Evolutionary conservation across 2,797 vertebrate species (phyloP).

Genomic region (Lates japonicus): DNA sequence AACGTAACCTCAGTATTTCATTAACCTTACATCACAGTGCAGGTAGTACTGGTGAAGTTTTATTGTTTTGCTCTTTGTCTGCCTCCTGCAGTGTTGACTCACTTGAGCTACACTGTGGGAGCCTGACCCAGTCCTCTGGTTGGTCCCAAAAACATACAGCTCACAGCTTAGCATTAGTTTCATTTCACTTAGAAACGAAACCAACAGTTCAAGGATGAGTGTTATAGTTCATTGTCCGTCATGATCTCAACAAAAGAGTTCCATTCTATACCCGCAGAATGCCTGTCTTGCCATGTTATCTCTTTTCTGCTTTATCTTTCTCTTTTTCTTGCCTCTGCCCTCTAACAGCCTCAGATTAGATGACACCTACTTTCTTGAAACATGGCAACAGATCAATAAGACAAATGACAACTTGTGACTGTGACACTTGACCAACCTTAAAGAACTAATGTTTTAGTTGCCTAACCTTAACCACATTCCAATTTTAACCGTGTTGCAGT

Average conservation of each 20-base stretch:
- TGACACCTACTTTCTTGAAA: not conserved
- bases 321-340: not conserved
- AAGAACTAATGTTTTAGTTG: not conserved
- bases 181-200: not conserved
- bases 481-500: not conserved
- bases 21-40: not conserved
- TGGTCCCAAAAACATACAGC: not conserved
- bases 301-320: not conserved
- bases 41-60: not conserved
- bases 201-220: not conserved
- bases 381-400: not conserved
- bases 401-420: not conserved
- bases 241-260: not conserved
- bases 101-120: not conserved
- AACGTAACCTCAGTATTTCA: not conserved
- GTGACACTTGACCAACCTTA: not conserved
- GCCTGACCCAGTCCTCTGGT: conserved; percentile 15
- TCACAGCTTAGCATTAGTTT: not conserved
- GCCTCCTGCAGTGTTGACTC: not conserved
- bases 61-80: not conserved
- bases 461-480: too few species aligned
- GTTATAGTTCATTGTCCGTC: not conserved
- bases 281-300: not conserved
- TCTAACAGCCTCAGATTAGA: conserved; percentile 12
- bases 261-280: not conserved